Base-by-base conservation (phyloP, 2,797 vertebrate species). In the Choloepus didactylus region DNA sequence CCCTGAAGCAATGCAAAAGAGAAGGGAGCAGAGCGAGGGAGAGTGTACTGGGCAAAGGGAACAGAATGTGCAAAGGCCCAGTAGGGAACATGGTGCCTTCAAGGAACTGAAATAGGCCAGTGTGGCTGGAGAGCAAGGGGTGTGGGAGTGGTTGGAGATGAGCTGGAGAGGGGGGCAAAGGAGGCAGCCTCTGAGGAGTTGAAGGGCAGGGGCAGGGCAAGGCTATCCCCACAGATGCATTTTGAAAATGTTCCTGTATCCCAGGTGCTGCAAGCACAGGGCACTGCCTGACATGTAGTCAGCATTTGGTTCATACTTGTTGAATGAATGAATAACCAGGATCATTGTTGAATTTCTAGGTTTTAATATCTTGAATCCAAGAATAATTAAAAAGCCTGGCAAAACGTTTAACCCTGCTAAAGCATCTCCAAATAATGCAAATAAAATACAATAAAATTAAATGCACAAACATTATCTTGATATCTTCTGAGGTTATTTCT, bases 371-470 rank as follows among this genome's bases (percentile, higher is more conserved):
- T 67, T 49, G 49, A 72, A 82, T 76, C 60, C 23, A 84, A 96
- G 70, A 93, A 93, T 85, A n/a, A 84, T 89, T 85, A 51, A 93
- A 93, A 94, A 73, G 0, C 49, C 38, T 83, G 8, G 56, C 31
- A 83, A 72, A 87, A 89, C 49, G 64, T 60, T 35, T 49, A 86
- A 31, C 38, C 46, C 44, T 75, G 25, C 27, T 46, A 75, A 73
- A 49, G 41, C 25, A 85, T 35, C 21, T 88, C 66, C 46, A 92
- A 92, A 70, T 70, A 64, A 89, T 86, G 14, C 62, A 76, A 87
- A 72, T 66, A 89, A 66, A 86, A 46, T 60, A 85, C 62, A 87
- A 35, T 27, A 56, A 77, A 92, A 89, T 62, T 89, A 89, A 96
- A 79, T 35, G 8, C 21, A 54, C 46, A 27, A 59, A 76, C 2